Percentiles rank a stretch among this genome's conserved stretches.
Evolutionary conservation across 2,113 vertebrate genomes (phyloP).

Genomic region (Ophthalmolycus amberensis): DNA sequence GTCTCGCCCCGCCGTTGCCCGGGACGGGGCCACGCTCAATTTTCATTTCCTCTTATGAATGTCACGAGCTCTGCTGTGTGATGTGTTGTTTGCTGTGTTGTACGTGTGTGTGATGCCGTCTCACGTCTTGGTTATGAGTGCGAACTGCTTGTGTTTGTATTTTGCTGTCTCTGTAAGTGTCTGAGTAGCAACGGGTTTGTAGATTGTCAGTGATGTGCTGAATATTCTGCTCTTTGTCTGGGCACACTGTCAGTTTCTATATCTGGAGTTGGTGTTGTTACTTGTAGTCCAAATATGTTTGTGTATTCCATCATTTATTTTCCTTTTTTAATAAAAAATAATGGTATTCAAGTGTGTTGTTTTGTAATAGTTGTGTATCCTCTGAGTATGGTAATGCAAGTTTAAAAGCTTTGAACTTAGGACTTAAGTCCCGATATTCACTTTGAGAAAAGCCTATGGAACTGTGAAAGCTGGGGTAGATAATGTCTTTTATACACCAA

Average conservation of each 20-base stretch:
- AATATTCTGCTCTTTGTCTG: neutral
- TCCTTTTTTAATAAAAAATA: neutral
- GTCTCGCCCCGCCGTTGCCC: conserved; percentile 46
- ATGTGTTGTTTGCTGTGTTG: conserved; percentile 14
- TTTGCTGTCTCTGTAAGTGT: conserved; percentile 5
- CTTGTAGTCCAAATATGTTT: neutral
- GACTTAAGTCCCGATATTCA: neutral
- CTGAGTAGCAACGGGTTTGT: neutral
- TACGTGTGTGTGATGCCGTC: conserved; percentile 17
- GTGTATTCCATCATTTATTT: neutral
- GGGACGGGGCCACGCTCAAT: conserved; percentile 47
- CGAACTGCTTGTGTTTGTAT: conserved; percentile 31
- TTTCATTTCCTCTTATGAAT: conserved; percentile 75
- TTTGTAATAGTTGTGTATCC: neutral
- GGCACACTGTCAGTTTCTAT: neutral
- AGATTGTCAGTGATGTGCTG: neutral
- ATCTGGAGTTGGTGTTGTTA: neutral
- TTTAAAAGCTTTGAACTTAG: neutral
- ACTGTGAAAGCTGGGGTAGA: neutral
- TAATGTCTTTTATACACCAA: no score
- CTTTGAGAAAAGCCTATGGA: neutral
- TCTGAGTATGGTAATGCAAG: neutral
- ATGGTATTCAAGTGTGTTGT: neutral
- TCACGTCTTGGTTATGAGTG: conserved; percentile 22
- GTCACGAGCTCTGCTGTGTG: conserved; percentile 40